Base-by-base conservation (phyloP, 2,888 invertebrate genomes). In the Hydropsyche betteni region DNA sequence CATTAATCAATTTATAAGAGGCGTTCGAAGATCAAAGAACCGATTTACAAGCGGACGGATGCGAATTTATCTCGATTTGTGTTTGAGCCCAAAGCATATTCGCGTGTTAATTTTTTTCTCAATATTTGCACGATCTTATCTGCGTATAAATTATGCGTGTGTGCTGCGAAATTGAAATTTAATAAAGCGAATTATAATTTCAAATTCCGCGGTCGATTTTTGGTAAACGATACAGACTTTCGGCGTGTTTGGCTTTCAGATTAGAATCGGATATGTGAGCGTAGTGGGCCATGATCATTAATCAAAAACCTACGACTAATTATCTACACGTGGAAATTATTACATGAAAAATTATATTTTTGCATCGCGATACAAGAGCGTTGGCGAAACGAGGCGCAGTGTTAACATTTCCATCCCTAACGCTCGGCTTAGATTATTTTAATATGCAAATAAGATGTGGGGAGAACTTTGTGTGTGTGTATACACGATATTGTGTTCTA, bases 361-460 rank as follows among this genome's bases (percentile, higher is more conserved):
- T 64, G 64, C 64, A 69, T 69, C 33, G 69, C 51, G 44, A 50
- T 69, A 51, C 51, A 50, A 4, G 44, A 14, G 38, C 14, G 14
- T 55, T 55, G 34, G 52, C 6, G 70, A 58, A 55, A 34, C n/a
- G 38, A 16, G 58, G 58, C 61, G 52, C 55, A 44, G 72, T 61
- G 72, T 71, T 75, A 77, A 77, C 77, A 75, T 71, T 76, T 76
- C 58, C 79, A 77, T 68, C 77, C 79, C 75, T 71, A 84, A 84
- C 85, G 84, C 86, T 86, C 86, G 86, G 87, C 86, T 85, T 87
- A 87, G 87, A 87, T 87, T 86, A 87, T 86, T 87, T 87, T 85
- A 85, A 84, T 86, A 88, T 88, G 87, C 87, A 88, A 88, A 88
- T 88, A 79, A 80, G 80, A 73, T 55, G 38, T 74, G 70, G 76